These are phyloP conservation scores for Palythoa heliodiscus DNA, from an alignment of 92 coral and sea anemone species.

Conservation along the genomic window DNA sequence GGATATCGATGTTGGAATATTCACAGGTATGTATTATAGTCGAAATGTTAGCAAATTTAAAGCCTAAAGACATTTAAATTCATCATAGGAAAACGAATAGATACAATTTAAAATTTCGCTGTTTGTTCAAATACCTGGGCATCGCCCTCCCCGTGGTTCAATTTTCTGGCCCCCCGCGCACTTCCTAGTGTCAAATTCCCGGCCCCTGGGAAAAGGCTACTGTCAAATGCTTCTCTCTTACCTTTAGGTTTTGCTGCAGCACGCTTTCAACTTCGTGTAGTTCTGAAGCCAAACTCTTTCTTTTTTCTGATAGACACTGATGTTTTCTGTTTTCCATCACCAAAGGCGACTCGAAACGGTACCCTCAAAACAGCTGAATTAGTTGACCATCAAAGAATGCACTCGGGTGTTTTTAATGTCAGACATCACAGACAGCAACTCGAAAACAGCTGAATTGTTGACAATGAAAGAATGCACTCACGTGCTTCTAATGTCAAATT, in stretches of 20 bases:
- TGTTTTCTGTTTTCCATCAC: neutral
- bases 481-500: neutral
- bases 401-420: neutral
- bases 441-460: neutral
- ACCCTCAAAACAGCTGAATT: neutral
- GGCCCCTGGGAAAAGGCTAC: too few species aligned
- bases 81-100: too few species aligned
- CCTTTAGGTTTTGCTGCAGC: neutral
- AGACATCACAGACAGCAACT: neutral
- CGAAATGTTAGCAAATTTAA: too few species aligned
- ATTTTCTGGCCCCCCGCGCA: too few species aligned
- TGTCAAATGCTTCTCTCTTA: neutral
- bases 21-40: too few species aligned
- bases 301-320: neutral
- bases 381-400: neutral
- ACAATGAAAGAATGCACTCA: neutral
- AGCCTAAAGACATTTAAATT: too few species aligned
- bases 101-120: too few species aligned
- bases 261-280: slow-evolving; percentile 7
- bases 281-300: neutral
- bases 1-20: too few species aligned
- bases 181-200: too few species aligned
- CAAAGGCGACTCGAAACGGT: neutral
- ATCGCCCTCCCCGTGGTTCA: too few species aligned
- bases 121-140: too few species aligned